These are phyloP conservation scores for Caenorhabditis macrosperma DNA, from an alignment of 2,888 invertebrate species.

Conservation along the genomic window DNA sequence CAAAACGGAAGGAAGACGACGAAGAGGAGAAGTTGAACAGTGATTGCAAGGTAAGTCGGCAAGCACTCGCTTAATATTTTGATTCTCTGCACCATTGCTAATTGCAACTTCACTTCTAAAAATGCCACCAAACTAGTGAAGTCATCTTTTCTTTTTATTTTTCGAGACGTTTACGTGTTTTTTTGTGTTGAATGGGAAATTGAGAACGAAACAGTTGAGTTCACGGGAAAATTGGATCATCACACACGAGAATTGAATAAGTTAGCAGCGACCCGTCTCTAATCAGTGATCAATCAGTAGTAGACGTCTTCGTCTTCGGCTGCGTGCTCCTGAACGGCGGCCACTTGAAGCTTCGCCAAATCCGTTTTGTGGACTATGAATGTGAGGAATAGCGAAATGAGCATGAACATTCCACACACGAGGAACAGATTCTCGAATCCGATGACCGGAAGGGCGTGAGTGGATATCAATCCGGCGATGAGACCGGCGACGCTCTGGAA, in stretches of 20 bases:
- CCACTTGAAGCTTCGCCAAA: constrained; percentile 38
- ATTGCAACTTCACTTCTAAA: background rate
- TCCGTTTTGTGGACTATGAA: constrained; percentile 67
- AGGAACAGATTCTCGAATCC: constrained; percentile 75
- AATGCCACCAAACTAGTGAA: background rate
- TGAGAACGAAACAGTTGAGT: background rate
- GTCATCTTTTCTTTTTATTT: too few species aligned
- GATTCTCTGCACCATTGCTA: background rate
- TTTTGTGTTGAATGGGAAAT: background rate
- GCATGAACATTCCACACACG: constrained; percentile 68
- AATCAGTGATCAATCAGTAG: constrained; percentile 8
- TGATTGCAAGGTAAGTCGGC: background rate
- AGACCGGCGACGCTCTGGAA: constrained; percentile 75
- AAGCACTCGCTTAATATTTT: background rate
- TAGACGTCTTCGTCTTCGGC: constrained; percentile 22
- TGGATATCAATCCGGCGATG: constrained; percentile 74
- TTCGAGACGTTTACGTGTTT: background rate
- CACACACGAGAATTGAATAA: background rate
- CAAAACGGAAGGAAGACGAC: background rate
- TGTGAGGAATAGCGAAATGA: constrained; percentile 70
- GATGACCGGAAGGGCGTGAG: constrained; percentile 67
- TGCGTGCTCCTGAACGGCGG: constrained; percentile 26
- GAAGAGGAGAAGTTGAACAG: background rate
- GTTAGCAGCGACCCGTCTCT: background rate
- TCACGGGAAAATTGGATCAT: background rate